Conservation (phyloP, 2,888 invertebrate species). For the Neoitamus cyanurus region DNA sequence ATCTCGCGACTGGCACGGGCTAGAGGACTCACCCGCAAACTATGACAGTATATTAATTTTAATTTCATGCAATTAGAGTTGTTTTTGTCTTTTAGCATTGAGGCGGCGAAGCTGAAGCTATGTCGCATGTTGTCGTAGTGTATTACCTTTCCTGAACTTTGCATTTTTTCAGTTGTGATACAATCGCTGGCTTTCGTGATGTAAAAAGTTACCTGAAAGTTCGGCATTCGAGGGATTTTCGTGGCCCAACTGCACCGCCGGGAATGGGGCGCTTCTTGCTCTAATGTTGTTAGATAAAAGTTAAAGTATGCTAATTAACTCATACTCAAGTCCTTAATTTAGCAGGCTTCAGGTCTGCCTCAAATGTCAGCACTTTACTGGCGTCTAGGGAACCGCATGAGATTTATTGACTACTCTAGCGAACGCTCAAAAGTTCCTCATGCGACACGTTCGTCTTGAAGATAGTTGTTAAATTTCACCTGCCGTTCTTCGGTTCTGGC, state of each 20-base stretch:
- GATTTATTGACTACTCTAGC: constrained; percentile 19
- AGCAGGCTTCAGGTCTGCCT: neutral
- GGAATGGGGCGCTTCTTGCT: neutral
- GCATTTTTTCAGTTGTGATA: constrained; percentile 21
- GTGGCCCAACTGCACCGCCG: neutral
- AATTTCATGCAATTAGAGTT: constrained; percentile 64
- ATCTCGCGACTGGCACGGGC: constrained; percentile 16
- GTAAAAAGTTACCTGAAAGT: constrained; percentile 28
- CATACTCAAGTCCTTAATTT: constrained; percentile 28
- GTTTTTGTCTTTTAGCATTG: constrained; percentile 12
- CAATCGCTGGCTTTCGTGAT: constrained; percentile 24
- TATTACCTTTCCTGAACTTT: neutral
- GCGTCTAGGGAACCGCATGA: neutral
- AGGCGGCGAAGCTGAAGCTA: neutral
- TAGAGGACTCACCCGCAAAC: constrained; percentile 25
- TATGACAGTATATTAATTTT: constrained; percentile 64
- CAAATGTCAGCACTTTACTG: neutral
- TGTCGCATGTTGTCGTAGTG: constrained; percentile 23
- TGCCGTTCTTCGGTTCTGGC: neutral
- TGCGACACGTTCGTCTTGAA: neutral
- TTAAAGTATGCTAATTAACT: constrained; percentile 38
- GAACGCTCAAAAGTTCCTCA: neutral
- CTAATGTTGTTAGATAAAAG: constrained; percentile 33
- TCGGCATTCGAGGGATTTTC: neutral
- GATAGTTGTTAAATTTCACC: neutral